Percentiles rank a stretch among this genome's conserved stretches.
Conservation (phyloP, 2,797 vertebrate species). For the Aldrovandia affinis region DNA sequence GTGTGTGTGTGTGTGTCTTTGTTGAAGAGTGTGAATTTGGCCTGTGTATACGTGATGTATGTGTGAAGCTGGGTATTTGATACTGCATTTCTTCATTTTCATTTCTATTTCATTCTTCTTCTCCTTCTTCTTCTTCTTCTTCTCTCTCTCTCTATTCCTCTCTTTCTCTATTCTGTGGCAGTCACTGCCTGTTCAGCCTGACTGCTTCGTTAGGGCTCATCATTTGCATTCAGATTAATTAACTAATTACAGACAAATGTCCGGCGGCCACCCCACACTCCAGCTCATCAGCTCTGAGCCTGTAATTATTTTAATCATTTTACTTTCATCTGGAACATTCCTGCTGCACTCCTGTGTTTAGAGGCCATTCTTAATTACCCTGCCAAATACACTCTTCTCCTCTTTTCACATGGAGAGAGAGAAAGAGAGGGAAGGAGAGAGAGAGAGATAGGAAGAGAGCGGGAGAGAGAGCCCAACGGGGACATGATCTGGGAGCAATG, state of each 20-base stretch:
- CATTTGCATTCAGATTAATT: slow-evolving; percentile 99
- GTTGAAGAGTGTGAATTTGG: neutral
- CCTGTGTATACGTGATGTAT: slow-evolving; percentile 31
- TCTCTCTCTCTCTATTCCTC: slow-evolving; percentile 47
- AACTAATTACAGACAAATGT: slow-evolving; percentile 99
- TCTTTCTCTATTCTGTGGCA: slow-evolving; percentile 81
- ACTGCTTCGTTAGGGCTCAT: slow-evolving; percentile 99
- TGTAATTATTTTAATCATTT: slow-evolving; percentile 99
- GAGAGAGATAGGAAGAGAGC: slow-evolving; percentile 40
- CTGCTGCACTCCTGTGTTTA: slow-evolving; percentile 95
- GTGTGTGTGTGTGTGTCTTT: too few species aligned
- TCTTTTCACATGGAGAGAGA: slow-evolving; percentile 60
- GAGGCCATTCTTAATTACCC: slow-evolving; percentile 99
- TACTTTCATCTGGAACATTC: slow-evolving; percentile 99
- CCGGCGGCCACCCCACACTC: slow-evolving; percentile 97
- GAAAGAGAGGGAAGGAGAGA: slow-evolving; percentile 31
- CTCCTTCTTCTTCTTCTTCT: neutral
- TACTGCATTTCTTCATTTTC: slow-evolving; percentile 62
- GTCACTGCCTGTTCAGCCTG: slow-evolving; percentile 95
- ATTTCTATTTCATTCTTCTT: neutral
- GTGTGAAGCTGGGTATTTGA: slow-evolving; percentile 56
- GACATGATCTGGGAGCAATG: slow-evolving; percentile 73
- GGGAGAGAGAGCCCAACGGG: slow-evolving; percentile 63
- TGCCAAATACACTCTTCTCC: slow-evolving; percentile 77
- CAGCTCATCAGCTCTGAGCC: slow-evolving; percentile 98